Conservation (phyloP, 2,113 vertebrate species). For the Azemiops feae region DNA sequence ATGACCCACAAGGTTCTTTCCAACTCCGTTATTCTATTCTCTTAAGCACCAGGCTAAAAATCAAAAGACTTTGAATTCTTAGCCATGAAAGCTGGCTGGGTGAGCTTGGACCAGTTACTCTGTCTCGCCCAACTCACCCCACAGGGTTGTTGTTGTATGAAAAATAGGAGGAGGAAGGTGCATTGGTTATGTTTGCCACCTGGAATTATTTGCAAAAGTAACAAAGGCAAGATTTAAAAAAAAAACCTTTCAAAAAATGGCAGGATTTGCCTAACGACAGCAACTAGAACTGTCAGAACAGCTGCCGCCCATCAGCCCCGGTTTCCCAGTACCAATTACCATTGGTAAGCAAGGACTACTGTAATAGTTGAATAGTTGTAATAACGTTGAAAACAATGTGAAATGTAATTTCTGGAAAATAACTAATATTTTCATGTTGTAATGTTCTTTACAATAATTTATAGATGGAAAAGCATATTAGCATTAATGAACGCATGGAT, state of each 20-base stretch:
- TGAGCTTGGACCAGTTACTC: too few relatives aligned
- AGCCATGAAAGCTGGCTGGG: too few relatives aligned
- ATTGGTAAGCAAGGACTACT: background rate
- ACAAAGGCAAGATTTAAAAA: background rate
- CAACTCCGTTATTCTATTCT: too few relatives aligned
- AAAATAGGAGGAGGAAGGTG: background rate
- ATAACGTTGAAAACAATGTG: background rate
- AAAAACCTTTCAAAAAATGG: background rate
- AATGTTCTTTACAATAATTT: background rate
- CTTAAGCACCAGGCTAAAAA: too few relatives aligned
- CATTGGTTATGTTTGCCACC: background rate
- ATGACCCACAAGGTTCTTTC: too few relatives aligned
- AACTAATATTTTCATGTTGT: background rate
- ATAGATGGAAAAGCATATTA: background rate
- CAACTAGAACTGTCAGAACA: background rate
- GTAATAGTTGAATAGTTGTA: background rate
- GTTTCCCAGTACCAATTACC: background rate
- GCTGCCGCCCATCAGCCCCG: too few relatives aligned
- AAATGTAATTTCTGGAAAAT: background rate
- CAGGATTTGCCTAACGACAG: background rate
- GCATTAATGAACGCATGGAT: background rate
- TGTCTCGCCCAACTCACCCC: too few relatives aligned
- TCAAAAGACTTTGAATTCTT: too few relatives aligned
- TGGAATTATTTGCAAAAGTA: background rate
- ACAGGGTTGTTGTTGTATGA: too few relatives aligned